These are phyloP conservation scores for Palythoa caribaeorum DNA, from an alignment of 92 coral and sea anemone genomes.

Conservation along the genomic window DNA sequence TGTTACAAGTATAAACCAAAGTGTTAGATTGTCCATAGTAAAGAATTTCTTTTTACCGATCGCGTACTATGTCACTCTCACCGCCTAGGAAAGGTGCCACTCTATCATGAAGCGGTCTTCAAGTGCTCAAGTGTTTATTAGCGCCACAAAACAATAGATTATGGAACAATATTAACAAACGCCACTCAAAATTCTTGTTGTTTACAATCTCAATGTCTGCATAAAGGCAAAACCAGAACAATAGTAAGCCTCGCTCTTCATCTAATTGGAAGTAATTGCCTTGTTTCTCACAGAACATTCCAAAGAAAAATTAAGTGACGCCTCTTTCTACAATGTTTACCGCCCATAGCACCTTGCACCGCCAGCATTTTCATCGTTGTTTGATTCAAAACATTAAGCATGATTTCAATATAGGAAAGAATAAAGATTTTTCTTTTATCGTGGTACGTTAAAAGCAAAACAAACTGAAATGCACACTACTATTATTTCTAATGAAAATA, in stretches of 20 bases:
- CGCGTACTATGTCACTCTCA: conserved; percentile 35
- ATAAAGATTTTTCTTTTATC: conserved; percentile 7
- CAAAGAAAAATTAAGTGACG: conserved; percentile 54
- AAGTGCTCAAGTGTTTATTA: conserved; percentile 79
- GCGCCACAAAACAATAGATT: conserved; percentile 87
- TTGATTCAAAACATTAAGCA: background rate
- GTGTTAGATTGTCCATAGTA: conserved; percentile 9
- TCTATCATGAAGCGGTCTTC: conserved; percentile 68
- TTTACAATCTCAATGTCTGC: conserved; percentile 83
- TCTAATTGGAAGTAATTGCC: conserved; percentile 81
- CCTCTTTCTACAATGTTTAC: conserved; percentile 11
- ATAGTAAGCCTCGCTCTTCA: conserved; percentile 57
- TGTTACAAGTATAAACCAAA: conserved; percentile 27
- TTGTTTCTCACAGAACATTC: conserved; percentile 71
- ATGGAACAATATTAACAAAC: conserved; percentile 62
- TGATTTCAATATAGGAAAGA: background rate
- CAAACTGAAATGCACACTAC: background rate
- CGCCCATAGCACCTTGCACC: conserved; percentile 13
- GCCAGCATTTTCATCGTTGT: background rate
- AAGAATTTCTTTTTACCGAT: background rate
- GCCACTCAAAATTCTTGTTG: conserved; percentile 79
- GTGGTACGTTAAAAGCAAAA: background rate
- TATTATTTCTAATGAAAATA: background rate
- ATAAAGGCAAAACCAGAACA: conserved; percentile 71
- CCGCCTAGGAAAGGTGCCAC: conserved; percentile 44